Base-by-base conservation (phyloP, 2,797 vertebrate genomes). In the Rallus crepitans region DNA sequence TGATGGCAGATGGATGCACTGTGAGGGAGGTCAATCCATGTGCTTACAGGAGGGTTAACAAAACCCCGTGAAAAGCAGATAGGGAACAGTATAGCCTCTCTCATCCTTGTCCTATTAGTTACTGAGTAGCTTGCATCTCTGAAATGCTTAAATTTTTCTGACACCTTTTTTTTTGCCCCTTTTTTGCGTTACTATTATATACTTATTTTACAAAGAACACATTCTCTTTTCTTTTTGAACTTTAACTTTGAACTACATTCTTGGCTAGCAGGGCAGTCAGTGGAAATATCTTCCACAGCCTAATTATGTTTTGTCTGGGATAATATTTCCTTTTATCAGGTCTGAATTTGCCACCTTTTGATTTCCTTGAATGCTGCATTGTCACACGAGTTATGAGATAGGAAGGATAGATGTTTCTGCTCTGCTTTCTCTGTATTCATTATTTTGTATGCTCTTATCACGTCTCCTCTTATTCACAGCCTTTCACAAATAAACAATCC, bases 301-400 rank as follows among this genome's bases (percentile, higher is more conserved):
- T 92, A 78, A 93, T 85, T 85, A 80, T 0, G 0, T 73, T 91
- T 80, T 60, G 23, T 39, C 47, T 64, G 27, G 61, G 40, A 65
- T 80, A 82, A 35, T 70, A 77, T 71, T 89, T 82, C 92, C 31
- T 91, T 88, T 90, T 72, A 75, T 91, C 33, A 25, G 7, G 24
- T 69, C 42, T 87, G 53, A 92, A 69, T 92, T 95, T 81, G 14
- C 25, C 69, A 92, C 31, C n/a, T 96, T 75, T 65, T 87, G 5
- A 71, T 89, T 94, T 87, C 47, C 73, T 91, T 93, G 53, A 91
- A 75, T 60, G 48, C 15, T 76, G 90, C 56, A 56, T 81, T 78
- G 61, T 89, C 48, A 52, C 1, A 1, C 0, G 1, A 35, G 16
- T 75, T 94, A 60, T 40, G 17, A 78, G 64, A 64, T 40, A 87